A percentile compares a stretch with the other conserved stretches of the same genome.
Conservation (phyloP, 2,888 invertebrate genomes). For the Drosophila nigritarsus region DNA sequence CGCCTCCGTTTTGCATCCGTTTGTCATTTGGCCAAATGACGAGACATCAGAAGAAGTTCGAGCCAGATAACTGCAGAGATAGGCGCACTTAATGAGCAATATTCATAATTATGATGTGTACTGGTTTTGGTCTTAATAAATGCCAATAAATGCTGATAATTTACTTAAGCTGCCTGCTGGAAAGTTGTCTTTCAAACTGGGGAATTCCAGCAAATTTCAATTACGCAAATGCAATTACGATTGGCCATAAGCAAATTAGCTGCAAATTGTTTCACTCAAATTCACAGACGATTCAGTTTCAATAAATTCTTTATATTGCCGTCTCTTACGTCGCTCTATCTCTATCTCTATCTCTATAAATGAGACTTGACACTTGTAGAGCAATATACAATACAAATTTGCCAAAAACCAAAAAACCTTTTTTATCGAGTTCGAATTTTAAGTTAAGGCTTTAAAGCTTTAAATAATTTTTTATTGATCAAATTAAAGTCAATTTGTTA, state of each 20-base stretch:
- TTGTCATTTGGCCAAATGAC: conserved; percentile 72
- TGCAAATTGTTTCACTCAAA: conserved; percentile 42
- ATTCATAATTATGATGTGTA: conserved; percentile 2
- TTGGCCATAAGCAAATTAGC: conserved; percentile 50
- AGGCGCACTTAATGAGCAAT: conserved; percentile 38
- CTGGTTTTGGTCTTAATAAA: background rate
- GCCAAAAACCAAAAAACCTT: background rate
- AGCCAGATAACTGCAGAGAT: conserved; percentile 15
- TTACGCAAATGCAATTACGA: conserved; percentile 41
- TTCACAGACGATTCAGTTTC: conserved; percentile 31
- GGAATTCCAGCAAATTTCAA: conserved; percentile 14
- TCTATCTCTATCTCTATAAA: conserved; percentile 1
- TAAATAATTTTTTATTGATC: background rate
- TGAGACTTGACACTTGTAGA: background rate
- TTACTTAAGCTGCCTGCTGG: conserved; percentile 8
- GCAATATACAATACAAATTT: background rate
- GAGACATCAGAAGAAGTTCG: conserved; percentile 29
- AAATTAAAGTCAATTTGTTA: background rate
- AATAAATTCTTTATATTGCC: conserved; percentile 24
- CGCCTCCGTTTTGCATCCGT: conserved; percentile 46
- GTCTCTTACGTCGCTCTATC: background rate
- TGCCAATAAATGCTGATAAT: conserved; percentile 18
- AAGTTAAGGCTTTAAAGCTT: background rate
- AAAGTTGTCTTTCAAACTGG: background rate
- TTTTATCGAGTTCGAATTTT: background rate